These are phyloP conservation scores for Hylyphantes graminicola DNA, from an alignment of 1,140 invertebrate species.

Conservation along the genomic window DNA sequence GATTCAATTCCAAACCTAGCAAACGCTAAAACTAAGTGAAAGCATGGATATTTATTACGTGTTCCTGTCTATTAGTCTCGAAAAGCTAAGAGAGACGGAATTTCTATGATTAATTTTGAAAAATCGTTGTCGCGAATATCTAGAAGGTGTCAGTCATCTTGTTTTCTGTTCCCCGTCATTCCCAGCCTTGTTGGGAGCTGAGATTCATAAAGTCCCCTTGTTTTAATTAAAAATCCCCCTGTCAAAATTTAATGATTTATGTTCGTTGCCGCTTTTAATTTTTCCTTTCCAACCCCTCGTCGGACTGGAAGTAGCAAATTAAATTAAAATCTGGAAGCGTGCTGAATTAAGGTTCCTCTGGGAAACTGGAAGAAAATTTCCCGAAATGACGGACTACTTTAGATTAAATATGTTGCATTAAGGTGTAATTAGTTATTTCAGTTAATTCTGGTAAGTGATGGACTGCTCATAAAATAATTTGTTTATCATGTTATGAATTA, in stretches of 20 bases:
- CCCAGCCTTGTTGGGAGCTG: not conserved
- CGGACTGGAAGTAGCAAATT: slow-evolving; percentile 7
- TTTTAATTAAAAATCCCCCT: slow-evolving; percentile 58
- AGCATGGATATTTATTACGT: slow-evolving; percentile 44
- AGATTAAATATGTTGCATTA: too few species aligned
- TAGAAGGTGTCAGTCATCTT: slow-evolving; percentile 48
- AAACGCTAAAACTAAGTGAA: slow-evolving; percentile 16
- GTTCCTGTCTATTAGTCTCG: slow-evolving; percentile 49
- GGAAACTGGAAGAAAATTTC: not conserved
- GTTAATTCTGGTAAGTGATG: too few species aligned
- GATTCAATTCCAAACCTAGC: not conserved
- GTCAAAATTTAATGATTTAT: slow-evolving; percentile 57
- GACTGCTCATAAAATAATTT: too few species aligned
- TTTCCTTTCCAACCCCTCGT: not conserved
- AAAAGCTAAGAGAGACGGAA: slow-evolving; percentile 20
- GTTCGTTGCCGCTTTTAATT: slow-evolving; percentile 39
- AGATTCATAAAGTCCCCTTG: slow-evolving; percentile 45
- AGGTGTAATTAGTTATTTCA: too few species aligned
- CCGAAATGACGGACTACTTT: not conserved
- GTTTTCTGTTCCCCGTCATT: slow-evolving; percentile 24
- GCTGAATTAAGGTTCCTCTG: not conserved
- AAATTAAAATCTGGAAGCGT: slow-evolving; percentile 22
- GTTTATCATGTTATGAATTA: too few species aligned
- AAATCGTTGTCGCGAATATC: slow-evolving; percentile 51
- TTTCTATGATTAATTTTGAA: slow-evolving; percentile 56